phyloP scores from a whole-genome alignment of 1,140 invertebrate species.

The Oreohelix idahoensis region DNA sequence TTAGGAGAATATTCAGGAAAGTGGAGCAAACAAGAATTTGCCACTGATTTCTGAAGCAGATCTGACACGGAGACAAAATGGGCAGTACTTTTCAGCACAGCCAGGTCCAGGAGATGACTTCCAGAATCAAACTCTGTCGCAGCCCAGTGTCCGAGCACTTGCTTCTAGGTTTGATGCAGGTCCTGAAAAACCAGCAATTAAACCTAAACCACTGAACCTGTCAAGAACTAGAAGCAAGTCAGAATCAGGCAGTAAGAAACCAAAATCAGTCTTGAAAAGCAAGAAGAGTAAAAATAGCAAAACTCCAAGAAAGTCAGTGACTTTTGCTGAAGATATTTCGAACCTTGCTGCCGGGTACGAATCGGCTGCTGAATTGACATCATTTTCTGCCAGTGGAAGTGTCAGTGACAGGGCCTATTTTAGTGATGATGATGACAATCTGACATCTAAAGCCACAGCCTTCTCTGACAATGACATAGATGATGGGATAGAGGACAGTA shows the following conservation, averaged over 20 bases:
- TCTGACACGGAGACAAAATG: conserved; percentile 31
- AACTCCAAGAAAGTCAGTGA: conserved; percentile 57
- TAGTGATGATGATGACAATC: conserved; percentile 58
- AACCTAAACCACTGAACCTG: neutral
- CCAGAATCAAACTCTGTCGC: conserved; percentile 27
- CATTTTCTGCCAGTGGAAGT: conserved; percentile 11
- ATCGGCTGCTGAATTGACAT: conserved; percentile 39
- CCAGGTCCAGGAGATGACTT: neutral
- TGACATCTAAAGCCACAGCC: conserved; percentile 14
- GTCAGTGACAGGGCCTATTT: conserved; percentile 52
- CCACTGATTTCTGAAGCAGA: conserved; percentile 15
- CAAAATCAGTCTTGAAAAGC: conserved; percentile 59
- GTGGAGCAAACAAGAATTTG: conserved; percentile 27
- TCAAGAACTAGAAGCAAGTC: conserved; percentile 43
- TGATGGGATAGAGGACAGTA: conserved; percentile 53
- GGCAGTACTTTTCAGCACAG: neutral
- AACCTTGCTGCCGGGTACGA: conserved; percentile 49
- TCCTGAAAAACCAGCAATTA: conserved; percentile 23
- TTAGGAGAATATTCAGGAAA: conserved; percentile 13
- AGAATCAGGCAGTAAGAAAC: conserved; percentile 59
- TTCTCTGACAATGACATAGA: conserved; percentile 54
- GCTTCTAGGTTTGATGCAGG: conserved; percentile 55
- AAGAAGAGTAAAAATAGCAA: conserved; percentile 50
- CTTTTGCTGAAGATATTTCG: conserved; percentile 58
- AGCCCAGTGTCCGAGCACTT: conserved; percentile 54